A percentile compares a stretch with the other conserved stretches of the same genome.
Conservation (phyloP, 2,113 vertebrate genomes). For the Tetrao urogallus region DNA sequence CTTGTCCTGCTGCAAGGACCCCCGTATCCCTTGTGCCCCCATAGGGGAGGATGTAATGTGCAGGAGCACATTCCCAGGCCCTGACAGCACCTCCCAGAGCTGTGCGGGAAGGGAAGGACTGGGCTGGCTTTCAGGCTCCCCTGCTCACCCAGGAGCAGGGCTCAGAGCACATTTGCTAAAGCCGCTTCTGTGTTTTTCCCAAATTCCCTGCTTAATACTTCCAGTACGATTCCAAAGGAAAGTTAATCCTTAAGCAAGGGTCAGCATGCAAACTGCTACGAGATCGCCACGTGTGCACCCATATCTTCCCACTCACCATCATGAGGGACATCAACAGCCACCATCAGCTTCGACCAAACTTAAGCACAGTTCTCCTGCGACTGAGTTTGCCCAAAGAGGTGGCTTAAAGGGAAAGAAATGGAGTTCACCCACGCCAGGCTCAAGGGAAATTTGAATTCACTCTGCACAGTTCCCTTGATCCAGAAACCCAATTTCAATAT, state of each 20-base stretch:
- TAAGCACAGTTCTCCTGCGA: background rate
- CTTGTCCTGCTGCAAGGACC: background rate
- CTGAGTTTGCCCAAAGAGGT: background rate
- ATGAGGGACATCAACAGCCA: background rate
- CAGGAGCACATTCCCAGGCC: slow-evolving; percentile 31
- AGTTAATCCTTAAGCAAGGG: background rate
- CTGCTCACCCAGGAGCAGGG: background rate
- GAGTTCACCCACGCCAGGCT: background rate
- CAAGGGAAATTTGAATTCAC: background rate
- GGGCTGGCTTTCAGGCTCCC: slow-evolving; percentile 18
- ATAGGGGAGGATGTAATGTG: background rate
- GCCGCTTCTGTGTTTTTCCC: background rate
- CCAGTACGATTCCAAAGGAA: background rate
- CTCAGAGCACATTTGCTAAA: background rate
- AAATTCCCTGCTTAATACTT: background rate
- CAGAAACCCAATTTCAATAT: background rate
- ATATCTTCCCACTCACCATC: background rate
- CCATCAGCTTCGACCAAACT: background rate
- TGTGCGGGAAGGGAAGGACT: slow-evolving; percentile 25
- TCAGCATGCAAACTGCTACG: background rate
- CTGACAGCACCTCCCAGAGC: background rate
- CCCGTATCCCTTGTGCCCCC: background rate
- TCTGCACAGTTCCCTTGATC: background rate
- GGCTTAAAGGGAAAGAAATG: background rate
- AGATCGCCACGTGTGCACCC: background rate